Conservation (phyloP, 2,888 invertebrate genomes). For the Chesias legatella region DNA sequence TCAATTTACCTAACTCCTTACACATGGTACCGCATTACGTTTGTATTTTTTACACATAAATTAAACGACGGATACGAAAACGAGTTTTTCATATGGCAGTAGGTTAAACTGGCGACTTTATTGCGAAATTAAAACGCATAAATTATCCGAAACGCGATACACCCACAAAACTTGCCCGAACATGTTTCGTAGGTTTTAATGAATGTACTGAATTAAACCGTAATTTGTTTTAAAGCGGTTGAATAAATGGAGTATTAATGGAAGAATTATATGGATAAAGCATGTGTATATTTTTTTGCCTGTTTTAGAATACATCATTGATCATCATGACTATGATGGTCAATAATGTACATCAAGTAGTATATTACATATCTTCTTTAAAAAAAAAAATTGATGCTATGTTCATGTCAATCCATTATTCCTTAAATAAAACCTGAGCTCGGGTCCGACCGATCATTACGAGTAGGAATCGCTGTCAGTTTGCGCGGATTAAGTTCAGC, state of each 20-base stretch:
- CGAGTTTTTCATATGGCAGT: slow-evolving; percentile 70
- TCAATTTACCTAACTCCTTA: slow-evolving; percentile 21
- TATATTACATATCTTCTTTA: too few species aligned
- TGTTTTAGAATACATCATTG: too few species aligned
- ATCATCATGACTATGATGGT: too few species aligned
- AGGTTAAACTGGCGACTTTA: slow-evolving; percentile 62
- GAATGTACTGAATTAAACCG: slow-evolving; percentile 20
- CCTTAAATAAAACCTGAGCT: too few species aligned
- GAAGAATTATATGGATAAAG: neutral
- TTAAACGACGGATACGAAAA: slow-evolving; percentile 58
- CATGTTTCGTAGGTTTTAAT: slow-evolving; percentile 21
- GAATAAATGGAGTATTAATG: slow-evolving; percentile 10
- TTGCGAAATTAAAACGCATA: slow-evolving; percentile 76
- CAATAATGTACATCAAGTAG: too few species aligned
- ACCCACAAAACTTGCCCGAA: slow-evolving; percentile 30
- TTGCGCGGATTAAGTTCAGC: slow-evolving; percentile 56
- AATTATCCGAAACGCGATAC: slow-evolving; percentile 49
- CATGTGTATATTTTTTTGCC: too few species aligned
- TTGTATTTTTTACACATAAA: slow-evolving; percentile 68
- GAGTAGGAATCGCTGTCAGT: slow-evolving; percentile 35
- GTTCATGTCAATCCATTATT: too few species aligned
- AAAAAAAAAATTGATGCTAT: too few species aligned
- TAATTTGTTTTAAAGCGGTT: slow-evolving; percentile 11
- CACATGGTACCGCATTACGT: slow-evolving; percentile 49
- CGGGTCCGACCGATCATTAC: too few species aligned